A percentile compares a stretch with the other conserved stretches of the same genome.
These are phyloP conservation scores for Belonocnema kinseyi DNA, from an alignment of 1,140 invertebrate species.

Conservation along the genomic window DNA sequence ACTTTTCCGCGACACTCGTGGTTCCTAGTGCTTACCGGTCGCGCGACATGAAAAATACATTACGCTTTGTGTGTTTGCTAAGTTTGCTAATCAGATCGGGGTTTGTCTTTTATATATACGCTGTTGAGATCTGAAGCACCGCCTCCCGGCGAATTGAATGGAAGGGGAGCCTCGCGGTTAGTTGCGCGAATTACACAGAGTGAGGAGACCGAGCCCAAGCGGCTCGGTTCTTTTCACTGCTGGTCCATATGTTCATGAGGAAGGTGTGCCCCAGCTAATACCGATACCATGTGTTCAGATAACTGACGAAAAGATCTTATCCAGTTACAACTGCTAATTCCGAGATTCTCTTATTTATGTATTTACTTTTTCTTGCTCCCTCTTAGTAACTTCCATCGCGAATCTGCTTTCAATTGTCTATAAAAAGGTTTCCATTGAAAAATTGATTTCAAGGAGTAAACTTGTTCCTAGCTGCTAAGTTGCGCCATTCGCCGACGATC, in stretches of 20 bases:
- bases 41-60: slow-evolving; percentile 6
- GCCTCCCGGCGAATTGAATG: slow-evolving; percentile 48
- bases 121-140: slow-evolving; percentile 54
- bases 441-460: too few relatives aligned
- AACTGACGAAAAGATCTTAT: too few relatives aligned
- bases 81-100: slow-evolving; percentile 70
- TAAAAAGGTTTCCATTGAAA: too few relatives aligned
- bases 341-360: too few relatives aligned
- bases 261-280: slow-evolving; percentile 35
- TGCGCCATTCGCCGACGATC: too few relatives aligned
- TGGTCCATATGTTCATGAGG: slow-evolving; percentile 1
- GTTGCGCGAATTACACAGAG: slow-evolving; percentile 44
- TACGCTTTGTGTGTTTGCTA: slow-evolving; percentile 56
- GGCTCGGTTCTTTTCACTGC: slow-evolving; percentile 10
- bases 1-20: slow-evolving; percentile 11
- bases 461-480: too few relatives aligned
- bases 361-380: too few relatives aligned
- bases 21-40: slow-evolving; percentile 1
- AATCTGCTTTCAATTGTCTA: too few relatives aligned
- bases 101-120: slow-evolving; percentile 71
- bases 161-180: slow-evolving; percentile 33
- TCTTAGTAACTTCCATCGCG: too few relatives aligned
- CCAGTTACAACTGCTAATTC: too few relatives aligned
- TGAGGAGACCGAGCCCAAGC: slow-evolving; percentile 33
- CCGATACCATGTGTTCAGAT: neutral